Percentiles rank a stretch among this genome's conserved stretches.
These are phyloP conservation scores for Pseudomyrmex cubaensis DNA, from an alignment of 1,140 invertebrate genomes.

Conservation along the genomic window DNA sequence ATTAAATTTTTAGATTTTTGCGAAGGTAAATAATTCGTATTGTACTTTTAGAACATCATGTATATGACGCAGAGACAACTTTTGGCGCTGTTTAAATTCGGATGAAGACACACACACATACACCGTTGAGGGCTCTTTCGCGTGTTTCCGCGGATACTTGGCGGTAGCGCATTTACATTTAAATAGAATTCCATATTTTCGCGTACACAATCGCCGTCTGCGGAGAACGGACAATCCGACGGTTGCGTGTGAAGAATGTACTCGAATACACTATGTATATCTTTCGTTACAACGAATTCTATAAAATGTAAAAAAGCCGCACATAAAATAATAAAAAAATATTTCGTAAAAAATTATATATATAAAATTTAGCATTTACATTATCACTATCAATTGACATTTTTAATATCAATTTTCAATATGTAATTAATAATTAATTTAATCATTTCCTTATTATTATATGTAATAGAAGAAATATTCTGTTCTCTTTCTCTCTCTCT, in stretches of 20 bases:
- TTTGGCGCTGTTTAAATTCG: conserved; percentile 18
- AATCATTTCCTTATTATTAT: too few relatives aligned
- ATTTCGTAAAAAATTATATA: too few relatives aligned
- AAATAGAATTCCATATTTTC: conserved; percentile 76
- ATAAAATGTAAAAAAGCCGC: too few relatives aligned
- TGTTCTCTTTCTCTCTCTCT: background rate
- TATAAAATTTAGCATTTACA: too few relatives aligned
- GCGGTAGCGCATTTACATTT: conserved; percentile 74
- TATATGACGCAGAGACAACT: conserved; percentile 19
- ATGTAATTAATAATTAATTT: too few relatives aligned
- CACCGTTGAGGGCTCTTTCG: conserved; percentile 1
- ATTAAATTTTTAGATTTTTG: background rate
- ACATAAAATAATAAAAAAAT: too few relatives aligned
- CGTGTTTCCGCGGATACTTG: conserved; percentile 34
- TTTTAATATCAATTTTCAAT: too few relatives aligned
- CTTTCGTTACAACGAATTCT: too few relatives aligned
- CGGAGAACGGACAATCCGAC: background rate
- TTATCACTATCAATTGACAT: too few relatives aligned
- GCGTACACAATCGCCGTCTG: background rate
- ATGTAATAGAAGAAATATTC: background rate
- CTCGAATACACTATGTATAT: background rate
- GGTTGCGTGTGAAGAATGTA: conserved; percentile 27
- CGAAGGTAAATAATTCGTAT: background rate
- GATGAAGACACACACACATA: too few relatives aligned
- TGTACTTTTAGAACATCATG: background rate